These are phyloP conservation scores for Littorina saxatilis DNA, from an alignment of 1,140 invertebrate species.

Conservation along the genomic window DNA sequence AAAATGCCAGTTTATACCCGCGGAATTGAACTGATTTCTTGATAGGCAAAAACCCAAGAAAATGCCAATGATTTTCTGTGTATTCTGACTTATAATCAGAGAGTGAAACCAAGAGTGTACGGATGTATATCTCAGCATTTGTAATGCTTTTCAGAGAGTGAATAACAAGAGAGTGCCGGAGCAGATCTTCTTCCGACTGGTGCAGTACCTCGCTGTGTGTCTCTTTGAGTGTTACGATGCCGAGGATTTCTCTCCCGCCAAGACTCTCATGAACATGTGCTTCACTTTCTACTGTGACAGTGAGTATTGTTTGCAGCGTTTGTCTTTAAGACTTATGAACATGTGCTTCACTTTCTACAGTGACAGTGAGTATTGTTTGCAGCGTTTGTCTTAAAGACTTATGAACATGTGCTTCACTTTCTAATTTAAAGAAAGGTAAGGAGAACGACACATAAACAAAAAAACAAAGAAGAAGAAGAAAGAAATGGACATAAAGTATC, in stretches of 20 bases:
- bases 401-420: constrained; percentile 89
- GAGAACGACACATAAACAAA: too few species aligned
- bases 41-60: too few species aligned
- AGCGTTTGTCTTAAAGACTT: too few species aligned
- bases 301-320: constrained; percentile 72
- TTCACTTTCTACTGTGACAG: constrained; percentile 89
- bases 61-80: too few species aligned
- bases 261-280: constrained; percentile 89
- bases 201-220: constrained; percentile 86
- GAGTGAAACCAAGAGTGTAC: too few species aligned
- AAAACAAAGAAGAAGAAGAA: too few species aligned
- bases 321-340: not conserved
- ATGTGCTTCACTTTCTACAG: constrained; percentile 90
- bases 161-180: constrained; percentile 82
- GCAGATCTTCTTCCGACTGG: constrained; percentile 85
- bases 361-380: constrained; percentile 80
- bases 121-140: too few species aligned
- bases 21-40: too few species aligned
- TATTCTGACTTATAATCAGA: not conserved
- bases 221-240: constrained; percentile 87
- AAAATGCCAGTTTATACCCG: too few species aligned
- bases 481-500: not conserved
- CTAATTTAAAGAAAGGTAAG: constrained; percentile 74
- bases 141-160: constrained; percentile 78
- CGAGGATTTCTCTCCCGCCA: constrained; percentile 86